Evolutionary conservation across 2,797 vertebrate species (phyloP).

Genomic region (Xiphorhynchus erythropygius): DNA sequence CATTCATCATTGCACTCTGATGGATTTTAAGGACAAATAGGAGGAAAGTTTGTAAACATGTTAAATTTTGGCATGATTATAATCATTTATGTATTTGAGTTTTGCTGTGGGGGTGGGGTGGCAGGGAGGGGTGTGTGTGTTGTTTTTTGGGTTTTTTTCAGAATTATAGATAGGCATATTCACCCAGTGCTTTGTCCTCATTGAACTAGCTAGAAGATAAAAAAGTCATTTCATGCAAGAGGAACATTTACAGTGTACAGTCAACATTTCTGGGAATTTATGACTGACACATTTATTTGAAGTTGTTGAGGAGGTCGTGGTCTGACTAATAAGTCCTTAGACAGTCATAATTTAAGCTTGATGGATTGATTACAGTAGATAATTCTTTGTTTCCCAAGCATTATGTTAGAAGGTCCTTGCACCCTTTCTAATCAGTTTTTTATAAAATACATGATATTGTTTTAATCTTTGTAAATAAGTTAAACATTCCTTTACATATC

Average conservation of each 20-base stretch:
- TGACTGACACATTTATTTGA: constrained; percentile 48
- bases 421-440: not conserved
- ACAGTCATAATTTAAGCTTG: constrained; percentile 55
- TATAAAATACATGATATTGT: not conserved
- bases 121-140: no score
- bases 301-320: constrained; percentile 24
- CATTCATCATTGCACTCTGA: not conserved
- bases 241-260: not conserved
- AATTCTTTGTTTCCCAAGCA: constrained; percentile 22
- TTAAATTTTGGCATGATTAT: not conserved
- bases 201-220: not conserved
- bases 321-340: constrained; percentile 42
- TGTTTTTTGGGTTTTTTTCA: not conserved
- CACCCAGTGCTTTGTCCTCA: not conserved
- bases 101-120: no score
- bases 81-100: not conserved
- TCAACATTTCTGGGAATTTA: constrained; percentile 67
- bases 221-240: constrained; percentile 15
- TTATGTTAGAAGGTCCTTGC: constrained; percentile 14
- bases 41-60: not conserved
- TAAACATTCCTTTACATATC: not conserved
- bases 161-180: not conserved
- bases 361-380: constrained; percentile 28
- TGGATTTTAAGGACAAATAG: not conserved
- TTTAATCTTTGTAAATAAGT: constrained; percentile 15